Evolutionary conservation across 2,888 invertebrate species (phyloP), one percentile per base, ranked within the genome.

Genomic region (Dryococelus australis): DNA sequence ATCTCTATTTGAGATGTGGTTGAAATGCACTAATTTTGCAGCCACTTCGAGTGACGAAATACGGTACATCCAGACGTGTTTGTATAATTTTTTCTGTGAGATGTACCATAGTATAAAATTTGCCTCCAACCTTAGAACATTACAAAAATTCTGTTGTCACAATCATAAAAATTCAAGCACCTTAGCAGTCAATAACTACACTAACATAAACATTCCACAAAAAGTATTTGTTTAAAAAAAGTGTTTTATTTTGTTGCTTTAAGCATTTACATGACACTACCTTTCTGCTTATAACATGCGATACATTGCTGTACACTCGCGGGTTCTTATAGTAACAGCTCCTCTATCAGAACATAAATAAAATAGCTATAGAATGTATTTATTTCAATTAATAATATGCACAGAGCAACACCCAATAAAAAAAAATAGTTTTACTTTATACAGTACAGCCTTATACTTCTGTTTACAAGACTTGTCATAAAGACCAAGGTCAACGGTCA

Each of bases 231-330:
- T 65, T 65, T 24, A 65, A 65, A 65, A 65, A 65, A 65, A 65
- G 6, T 20, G n/a, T 65, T 65, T 65, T 65, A 65, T 65, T 65
- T 65, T 65, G 65, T 65, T 65, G 65, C 65, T 65, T 65, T 65
- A 65, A 65, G 65, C 65, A 65, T 65, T 65, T 65, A 65, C 65
- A 65, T 65, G 65, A 65, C 16, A 65, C 65, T 65, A 65, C 65
- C 65, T 16, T 65, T 65, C 65, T 65, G 65, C 65, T 65, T 65
- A 65, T 65, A 65, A 65, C 65, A 65, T 65, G 65, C 65, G 16
- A 65, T 65, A 65, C 65, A 65, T 65, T 65, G 65, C 65, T 65
- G 65, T 65, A 65, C 65, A 65, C 65, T 20, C 24, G n/a, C 24
- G 65, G n/a, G n/a, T 20, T 24, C n/a, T 65, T 24, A 24, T 24